A percentile compares a stretch with the other conserved stretches of the same genome.
Evolutionary conservation across 2,888 invertebrate species (phyloP).

Genomic region (Fragum whitleyi): DNA sequence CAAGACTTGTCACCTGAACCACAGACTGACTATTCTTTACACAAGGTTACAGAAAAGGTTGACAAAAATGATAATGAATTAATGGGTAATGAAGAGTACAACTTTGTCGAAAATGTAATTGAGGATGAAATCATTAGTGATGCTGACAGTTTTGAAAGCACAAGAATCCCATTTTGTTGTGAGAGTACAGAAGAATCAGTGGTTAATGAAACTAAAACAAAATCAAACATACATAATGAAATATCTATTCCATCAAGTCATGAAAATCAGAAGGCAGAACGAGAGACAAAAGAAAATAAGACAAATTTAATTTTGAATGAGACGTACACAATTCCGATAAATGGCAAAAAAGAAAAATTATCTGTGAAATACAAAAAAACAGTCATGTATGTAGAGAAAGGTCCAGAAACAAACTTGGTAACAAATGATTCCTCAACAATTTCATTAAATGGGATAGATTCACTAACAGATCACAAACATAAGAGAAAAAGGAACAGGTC

Average conservation of each 20-base stretch:
- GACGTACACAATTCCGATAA: background rate
- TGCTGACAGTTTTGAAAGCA: background rate
- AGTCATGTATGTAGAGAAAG: background rate
- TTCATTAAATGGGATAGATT: background rate
- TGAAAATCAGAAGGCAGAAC: too few relatives aligned
- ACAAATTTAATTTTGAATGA: too few relatives aligned
- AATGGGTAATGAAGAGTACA: background rate
- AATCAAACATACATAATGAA: too few relatives aligned
- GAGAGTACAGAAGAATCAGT: background rate
- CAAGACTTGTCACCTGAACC: background rate
- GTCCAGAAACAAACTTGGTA: background rate
- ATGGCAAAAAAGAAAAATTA: background rate
- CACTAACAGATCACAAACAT: background rate
- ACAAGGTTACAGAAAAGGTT: background rate
- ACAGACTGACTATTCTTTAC: background rate
- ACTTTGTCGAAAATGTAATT: background rate
- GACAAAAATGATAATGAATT: background rate
- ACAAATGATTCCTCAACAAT: too few relatives aligned
- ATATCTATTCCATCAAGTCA: too few relatives aligned
- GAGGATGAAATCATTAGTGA: background rate
- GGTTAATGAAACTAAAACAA: too few relatives aligned
- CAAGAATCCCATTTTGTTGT: background rate
- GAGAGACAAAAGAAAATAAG: too few relatives aligned
- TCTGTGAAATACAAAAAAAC: background rate
- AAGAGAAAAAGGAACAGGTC: background rate